These are phyloP conservation scores for Apamea monoglypha DNA, from an alignment of 2,888 invertebrate species.

Conservation along the genomic window DNA sequence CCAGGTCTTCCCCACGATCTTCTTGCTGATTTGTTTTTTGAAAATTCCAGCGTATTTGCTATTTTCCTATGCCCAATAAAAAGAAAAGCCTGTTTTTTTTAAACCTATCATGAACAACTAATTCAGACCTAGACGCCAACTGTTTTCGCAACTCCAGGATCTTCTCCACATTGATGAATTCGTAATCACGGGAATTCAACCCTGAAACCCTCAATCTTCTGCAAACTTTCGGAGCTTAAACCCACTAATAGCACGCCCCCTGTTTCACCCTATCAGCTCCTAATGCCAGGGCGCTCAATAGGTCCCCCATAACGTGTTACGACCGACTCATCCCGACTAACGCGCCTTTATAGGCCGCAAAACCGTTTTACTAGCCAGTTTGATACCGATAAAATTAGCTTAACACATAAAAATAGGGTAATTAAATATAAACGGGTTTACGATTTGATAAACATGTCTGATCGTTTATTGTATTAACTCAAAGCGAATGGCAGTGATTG, in stretches of 20 bases:
- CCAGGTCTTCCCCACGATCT: neutral
- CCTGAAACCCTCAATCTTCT: neutral
- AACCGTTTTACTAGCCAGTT: conserved; percentile 56
- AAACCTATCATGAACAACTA: neutral
- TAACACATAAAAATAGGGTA: conserved; percentile 64
- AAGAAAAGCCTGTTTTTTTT: neutral
- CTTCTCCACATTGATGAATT: neutral
- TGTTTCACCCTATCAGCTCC: conserved; percentile 26
- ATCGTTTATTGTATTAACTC: conserved; percentile 44
- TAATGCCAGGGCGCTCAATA: conserved; percentile 57
- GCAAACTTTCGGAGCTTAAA: neutral
- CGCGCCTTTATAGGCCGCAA: conserved; percentile 61
- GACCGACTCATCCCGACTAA: conserved; percentile 55
- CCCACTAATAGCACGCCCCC: conserved; percentile 10
- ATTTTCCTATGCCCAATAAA: neutral
- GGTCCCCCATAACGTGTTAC: conserved; percentile 52
- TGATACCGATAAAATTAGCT: conserved; percentile 65
- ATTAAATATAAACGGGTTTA: conserved; percentile 64
- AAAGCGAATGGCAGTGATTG: conserved; percentile 40
- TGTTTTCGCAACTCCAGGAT: neutral
- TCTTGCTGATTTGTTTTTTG: neutral
- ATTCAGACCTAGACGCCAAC: neutral
- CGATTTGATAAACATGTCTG: conserved; percentile 61
- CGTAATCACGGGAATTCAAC: neutral
- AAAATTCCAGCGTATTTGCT: neutral